Conservation (phyloP, 2,113 vertebrate species). For the Acanthisitta chloris region DNA sequence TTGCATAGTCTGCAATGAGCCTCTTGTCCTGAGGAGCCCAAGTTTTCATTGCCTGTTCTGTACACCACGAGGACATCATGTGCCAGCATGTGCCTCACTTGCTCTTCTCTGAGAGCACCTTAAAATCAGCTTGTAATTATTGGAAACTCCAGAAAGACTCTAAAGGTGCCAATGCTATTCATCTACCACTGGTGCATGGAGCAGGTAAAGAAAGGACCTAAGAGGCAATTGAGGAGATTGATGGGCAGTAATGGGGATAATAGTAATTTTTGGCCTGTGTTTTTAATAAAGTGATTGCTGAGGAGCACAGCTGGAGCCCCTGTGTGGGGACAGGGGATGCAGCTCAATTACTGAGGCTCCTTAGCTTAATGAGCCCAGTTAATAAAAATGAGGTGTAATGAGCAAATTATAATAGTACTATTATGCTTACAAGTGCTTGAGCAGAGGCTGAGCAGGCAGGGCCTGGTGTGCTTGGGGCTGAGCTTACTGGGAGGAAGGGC, state of each 20-base stretch:
- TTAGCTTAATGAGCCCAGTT: slow-evolving; percentile 43
- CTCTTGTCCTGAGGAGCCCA: too few relatives aligned
- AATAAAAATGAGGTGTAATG: slow-evolving; percentile 50
- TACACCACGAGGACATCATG: accelerated
- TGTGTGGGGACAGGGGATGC: slow-evolving; percentile 24
- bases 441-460: neutral
- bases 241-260: slow-evolving; percentile 10
- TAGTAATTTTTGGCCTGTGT: slow-evolving; percentile 50
- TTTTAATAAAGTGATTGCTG: slow-evolving; percentile 27
- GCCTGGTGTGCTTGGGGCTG: neutral
- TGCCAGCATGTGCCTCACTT: neutral
- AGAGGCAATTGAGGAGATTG: slow-evolving; percentile 42
- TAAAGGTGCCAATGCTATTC: neutral
- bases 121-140: neutral
- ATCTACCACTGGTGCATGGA: slow-evolving; percentile 6
- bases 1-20: too few relatives aligned
- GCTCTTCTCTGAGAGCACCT: neutral
- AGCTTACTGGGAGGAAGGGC: neutral
- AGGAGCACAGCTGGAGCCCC: slow-evolving; percentile 13
- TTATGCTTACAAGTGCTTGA: neutral
- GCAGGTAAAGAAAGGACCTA: slow-evolving; percentile 10
- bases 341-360: slow-evolving; percentile 52
- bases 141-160: neutral
- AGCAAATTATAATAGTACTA: slow-evolving; percentile 22
- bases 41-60: neutral